phyloP scores from a whole-genome alignment of 2,797 vertebrate species.

The Sarcoramphus papa region DNA sequence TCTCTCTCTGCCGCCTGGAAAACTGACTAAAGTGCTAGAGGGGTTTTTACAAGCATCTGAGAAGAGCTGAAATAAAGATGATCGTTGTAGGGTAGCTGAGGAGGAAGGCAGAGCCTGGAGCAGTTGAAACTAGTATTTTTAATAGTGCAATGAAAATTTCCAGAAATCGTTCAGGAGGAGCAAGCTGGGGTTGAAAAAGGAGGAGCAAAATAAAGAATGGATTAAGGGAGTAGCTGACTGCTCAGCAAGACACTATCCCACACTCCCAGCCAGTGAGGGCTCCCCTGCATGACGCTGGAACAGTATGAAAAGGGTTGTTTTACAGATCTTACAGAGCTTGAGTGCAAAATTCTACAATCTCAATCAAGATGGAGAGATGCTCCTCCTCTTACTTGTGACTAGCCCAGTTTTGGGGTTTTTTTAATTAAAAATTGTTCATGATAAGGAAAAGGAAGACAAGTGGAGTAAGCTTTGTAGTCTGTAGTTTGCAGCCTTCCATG shows the following conservation, averaged over 20 bases:
- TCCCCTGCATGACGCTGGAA: background rate
- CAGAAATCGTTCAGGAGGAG: background rate
- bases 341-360: background rate
- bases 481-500: background rate
- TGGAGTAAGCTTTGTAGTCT: background rate
- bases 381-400: background rate
- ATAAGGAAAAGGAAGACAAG: background rate
- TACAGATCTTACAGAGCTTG: background rate
- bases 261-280: fast-evolving
- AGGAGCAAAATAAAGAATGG: background rate
- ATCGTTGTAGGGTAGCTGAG: background rate
- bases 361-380: background rate
- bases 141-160: background rate
- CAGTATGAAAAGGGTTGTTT: background rate
- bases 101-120: background rate
- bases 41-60: background rate
- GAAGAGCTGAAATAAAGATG: background rate
- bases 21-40: background rate
- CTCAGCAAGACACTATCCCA: background rate
- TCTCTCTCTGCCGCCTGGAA: background rate
- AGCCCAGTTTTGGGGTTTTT: background rate
- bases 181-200: background rate
- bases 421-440: background rate
- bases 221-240: background rate
- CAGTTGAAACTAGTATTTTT: background rate